A percentile compares a stretch with the other conserved stretches of the same genome.
These are phyloP conservation scores for Glaucidium brasilianum DNA, from an alignment of 2,113 vertebrate species.

Conservation along the genomic window DNA sequence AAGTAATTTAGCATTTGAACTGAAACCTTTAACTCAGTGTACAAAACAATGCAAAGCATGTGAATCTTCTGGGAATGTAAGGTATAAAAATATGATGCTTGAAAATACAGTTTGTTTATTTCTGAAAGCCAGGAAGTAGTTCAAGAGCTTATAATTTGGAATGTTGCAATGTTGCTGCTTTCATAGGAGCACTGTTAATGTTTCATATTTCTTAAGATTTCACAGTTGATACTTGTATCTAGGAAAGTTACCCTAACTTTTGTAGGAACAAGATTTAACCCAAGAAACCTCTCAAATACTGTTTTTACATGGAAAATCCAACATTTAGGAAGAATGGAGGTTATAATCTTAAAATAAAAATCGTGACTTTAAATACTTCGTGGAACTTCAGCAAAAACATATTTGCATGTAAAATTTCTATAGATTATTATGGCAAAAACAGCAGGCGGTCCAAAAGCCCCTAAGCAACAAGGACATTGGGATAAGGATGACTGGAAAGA, in stretches of 20 bases:
- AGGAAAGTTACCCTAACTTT: neutral
- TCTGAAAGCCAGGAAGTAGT: neutral
- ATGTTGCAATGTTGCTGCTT: neutral
- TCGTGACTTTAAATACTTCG: neutral
- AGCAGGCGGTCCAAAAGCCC: slow-evolving; percentile 88
- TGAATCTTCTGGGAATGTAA: neutral
- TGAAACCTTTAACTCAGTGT: neutral
- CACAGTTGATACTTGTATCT: neutral
- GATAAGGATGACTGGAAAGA: slow-evolving; percentile 91
- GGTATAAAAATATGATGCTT: neutral
- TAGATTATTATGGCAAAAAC: slow-evolving; percentile 96
- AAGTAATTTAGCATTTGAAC: neutral
- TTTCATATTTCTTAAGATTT: neutral
- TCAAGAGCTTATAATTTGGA: neutral
- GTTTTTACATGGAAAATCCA: neutral
- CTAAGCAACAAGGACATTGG: slow-evolving; percentile 90
- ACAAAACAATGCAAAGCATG: neutral
- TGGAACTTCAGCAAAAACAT: neutral
- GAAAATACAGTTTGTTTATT: neutral
- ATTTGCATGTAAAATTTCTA: slow-evolving; percentile 64
- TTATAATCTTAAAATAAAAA: neutral
- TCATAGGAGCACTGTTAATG: neutral
- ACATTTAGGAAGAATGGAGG: neutral
- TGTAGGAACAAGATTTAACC: neutral
- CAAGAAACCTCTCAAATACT: neutral